Base-by-base conservation (phyloP, 1,140 invertebrate genomes). In the Apis dorsata region DNA sequence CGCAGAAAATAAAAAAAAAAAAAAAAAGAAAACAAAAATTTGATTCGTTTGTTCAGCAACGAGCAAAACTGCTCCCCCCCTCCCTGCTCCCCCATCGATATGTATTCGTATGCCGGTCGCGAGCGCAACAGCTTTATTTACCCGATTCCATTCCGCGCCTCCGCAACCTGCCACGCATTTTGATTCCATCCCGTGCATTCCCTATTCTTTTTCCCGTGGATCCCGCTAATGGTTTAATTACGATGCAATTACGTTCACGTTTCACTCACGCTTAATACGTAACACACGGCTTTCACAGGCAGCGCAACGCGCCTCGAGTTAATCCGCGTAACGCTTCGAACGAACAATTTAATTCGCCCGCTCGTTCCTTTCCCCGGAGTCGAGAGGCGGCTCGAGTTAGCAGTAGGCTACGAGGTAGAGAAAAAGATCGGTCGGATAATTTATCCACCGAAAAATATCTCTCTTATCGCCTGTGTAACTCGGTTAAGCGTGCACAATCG, bases 211-310 rank as follows among this genome's bases (percentile, higher is more conserved):
- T 57, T 60, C 60, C 60, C 21, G 21, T 44, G 34, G 34, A 13
- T 2, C 21, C 55, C 49, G 85, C 17, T 84, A 87, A 87, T 84
- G 81, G 75, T 72, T 84, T 87, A 87, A 87, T 87, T 81, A 84
- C 85, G 77, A 86, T 80, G 79, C 85, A 76, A 87, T 87, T 86
- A 87, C 72, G 69, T 68, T 49, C 74, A 83, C 75, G 85, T 72
- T 63, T 80, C 59, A 63, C 80, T 87, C 85, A 44, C 34, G 62
- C 49, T 86, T 59, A 71, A 80, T 68, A 78, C 57, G 76, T 75
- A 34, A 78, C 72, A 74, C 70, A 60, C 77, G n/a, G 71, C 82
- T 80, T 60, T 49, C 24, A 77, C 34, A 72, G 62, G 34, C 72
- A 24, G 57, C 66, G 13, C 60, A 13, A 21, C 78, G 62, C 34